Conservation (phyloP, 2,113 vertebrate genomes). For the Phocoena phocoena region DNA sequence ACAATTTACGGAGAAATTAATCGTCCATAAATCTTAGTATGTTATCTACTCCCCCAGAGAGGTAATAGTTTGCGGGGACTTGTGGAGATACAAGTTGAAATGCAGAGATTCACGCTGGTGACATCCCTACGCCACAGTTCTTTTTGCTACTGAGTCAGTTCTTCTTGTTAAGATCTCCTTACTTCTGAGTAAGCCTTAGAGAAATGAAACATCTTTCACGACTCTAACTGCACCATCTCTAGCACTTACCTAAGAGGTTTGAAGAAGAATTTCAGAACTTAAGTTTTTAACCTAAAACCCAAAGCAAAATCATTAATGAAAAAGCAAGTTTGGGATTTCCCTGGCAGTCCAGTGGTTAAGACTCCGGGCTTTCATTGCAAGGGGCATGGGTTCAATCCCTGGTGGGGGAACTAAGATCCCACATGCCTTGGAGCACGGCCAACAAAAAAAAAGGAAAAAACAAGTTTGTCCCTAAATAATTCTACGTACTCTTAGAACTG, state of each 20-base stretch:
- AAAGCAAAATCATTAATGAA: background rate
- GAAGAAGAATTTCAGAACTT: background rate
- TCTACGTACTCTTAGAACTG: background rate
- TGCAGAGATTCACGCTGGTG: background rate
- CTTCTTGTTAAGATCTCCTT: background rate
- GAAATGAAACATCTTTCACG: background rate
- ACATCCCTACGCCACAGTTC: background rate
- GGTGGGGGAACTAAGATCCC: too few species aligned
- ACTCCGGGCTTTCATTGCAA: too few species aligned
- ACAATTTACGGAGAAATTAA: background rate
- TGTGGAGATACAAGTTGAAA: background rate
- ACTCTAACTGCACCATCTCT: background rate
- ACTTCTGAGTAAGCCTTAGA: background rate
- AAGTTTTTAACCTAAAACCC: background rate
- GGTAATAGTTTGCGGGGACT: background rate
- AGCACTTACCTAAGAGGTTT: accelerated
- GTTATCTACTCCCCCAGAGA: background rate
- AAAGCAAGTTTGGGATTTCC: background rate
- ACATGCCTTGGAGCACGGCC: too few species aligned
- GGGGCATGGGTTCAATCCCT: too few species aligned
- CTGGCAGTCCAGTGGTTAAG: too few species aligned
- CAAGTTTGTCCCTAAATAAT: background rate
- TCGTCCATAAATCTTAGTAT: background rate
- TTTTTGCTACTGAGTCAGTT: background rate
- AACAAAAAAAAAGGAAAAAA: too few species aligned